Percentiles rank a stretch among this genome's conserved stretches.
Evolutionary conservation across 2,113 vertebrate genomes (phyloP).

Genomic region (Apaloderma vittatum): DNA sequence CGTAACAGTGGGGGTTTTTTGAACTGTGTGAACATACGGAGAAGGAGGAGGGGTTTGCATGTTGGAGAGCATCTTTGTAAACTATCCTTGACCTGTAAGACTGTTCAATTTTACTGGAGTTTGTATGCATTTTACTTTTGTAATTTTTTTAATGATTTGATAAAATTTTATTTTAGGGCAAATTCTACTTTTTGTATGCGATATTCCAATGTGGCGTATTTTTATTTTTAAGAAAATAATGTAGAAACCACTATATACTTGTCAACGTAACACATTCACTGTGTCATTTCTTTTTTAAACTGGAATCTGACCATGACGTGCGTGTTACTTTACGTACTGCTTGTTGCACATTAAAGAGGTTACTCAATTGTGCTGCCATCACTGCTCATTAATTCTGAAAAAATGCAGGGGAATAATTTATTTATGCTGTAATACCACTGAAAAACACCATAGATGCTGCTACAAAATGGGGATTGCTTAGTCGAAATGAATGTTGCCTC

Average conservation of each 20-base stretch:
- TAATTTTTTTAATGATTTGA: constrained; percentile 72
- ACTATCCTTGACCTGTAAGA: constrained; percentile 39
- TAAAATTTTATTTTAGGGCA: constrained; percentile 77
- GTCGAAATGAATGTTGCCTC: neutral
- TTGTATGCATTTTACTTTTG: constrained; percentile 77
- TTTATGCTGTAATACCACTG: neutral
- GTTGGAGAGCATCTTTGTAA: constrained; percentile 35
- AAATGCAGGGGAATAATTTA: neutral
- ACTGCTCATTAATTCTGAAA: neutral
- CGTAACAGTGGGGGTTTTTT: neutral
- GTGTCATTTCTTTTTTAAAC: constrained; percentile 61
- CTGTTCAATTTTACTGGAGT: constrained; percentile 64
- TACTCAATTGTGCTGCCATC: constrained; percentile 22
- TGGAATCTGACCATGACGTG: constrained; percentile 48
- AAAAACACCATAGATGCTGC: neutral
- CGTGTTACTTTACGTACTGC: constrained; percentile 50
- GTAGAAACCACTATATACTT: constrained; percentile 57
- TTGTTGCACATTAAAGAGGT: constrained; percentile 76
- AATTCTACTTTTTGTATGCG: constrained; percentile 76
- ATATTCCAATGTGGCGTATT: constrained; percentile 54
- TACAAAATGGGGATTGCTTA: rapidly evolving
- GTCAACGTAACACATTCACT: constrained; percentile 51
- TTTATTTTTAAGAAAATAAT: constrained; percentile 72
- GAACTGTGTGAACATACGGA: neutral
- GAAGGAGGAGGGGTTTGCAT: neutral